Conservation (phyloP, 1,140 invertebrate species). For the Chironomus striatipennis region DNA sequence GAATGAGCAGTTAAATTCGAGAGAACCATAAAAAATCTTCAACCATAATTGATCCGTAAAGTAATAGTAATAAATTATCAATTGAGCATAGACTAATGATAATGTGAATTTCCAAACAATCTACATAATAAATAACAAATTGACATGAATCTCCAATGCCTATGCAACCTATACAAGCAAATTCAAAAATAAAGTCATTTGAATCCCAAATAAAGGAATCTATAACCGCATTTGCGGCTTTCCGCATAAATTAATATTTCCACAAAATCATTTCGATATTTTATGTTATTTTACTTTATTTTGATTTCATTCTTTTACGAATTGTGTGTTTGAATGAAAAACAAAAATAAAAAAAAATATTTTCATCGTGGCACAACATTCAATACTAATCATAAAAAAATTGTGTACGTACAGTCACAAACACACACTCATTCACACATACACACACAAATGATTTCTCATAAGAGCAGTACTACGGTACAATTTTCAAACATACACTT, state of each 20-base stretch:
- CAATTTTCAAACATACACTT: not conserved
- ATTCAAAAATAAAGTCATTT: not conserved
- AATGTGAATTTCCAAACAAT: too few species aligned
- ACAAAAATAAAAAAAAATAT: not conserved
- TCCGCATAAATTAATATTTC: slow-evolving; percentile 14
- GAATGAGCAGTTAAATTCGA: too few species aligned
- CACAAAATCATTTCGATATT: not conserved
- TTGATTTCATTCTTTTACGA: not conserved
- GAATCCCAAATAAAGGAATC: not conserved
- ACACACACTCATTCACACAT: not conserved
- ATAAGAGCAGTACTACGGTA: not conserved
- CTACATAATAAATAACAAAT: too few species aligned
- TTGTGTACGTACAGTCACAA: not conserved
- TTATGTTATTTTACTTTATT: not conserved
- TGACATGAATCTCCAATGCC: too few species aligned
- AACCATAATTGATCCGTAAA: too few species aligned
- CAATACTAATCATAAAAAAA: not conserved
- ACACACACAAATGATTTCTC: not conserved
- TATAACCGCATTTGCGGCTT: slow-evolving; percentile 6
- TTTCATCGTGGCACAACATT: slow-evolving; percentile 10
- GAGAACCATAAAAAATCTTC: too few species aligned
- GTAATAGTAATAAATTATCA: too few species aligned
- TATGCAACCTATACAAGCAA: not conserved
- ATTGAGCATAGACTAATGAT: too few species aligned
- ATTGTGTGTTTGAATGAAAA: not conserved